Evolutionary conservation across 2,797 vertebrate species (phyloP), one percentile per base, ranked within the genome.

Genomic region (Catamblyrhynchus diadema): DNA sequence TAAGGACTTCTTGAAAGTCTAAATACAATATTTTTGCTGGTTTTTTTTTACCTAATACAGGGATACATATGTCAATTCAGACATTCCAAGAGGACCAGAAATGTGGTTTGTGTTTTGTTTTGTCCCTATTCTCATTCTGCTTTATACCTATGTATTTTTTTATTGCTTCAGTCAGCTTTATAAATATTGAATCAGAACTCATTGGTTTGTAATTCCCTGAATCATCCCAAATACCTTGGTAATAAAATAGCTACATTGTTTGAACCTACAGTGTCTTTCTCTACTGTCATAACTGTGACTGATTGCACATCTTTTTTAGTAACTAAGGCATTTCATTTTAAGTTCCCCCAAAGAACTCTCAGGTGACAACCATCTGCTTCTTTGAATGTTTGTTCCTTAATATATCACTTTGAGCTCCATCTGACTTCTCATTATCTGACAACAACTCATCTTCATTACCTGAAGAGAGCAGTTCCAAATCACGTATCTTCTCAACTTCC

Each of bases 381-480:
- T 70, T 71, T 60, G 67, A 91, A 79, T 64, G 21, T 53, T 87
- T 88, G 14, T 14, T 89, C 69, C 77, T 71, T 61, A 87, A 78
- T 91, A 81, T 50, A 87, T 93, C 84, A 91, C 24, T 74, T 65
- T 27, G 25, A 71, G 30, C 23, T 93, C 51, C 74, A 72, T 88
- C 70, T 92, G 81, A 94, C 44, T 91, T 80, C 71, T 91, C 72
- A 86, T 94, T 93, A 83, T 81, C 62, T 90, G 88, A 67, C 50
- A 92, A 51, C 57, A 88, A 81, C 71, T 89, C 57, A 61, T 78
- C 87, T 92, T 93, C 84, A 86, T 90, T 96, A 93, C 39, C 35
- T 65, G 44, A 71, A 83, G 21, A 88, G 5, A 94, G 15, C 24
- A 42, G 72, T 53, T 92, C 69, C 87, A 87, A 91, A 92, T 50